Evolutionary conservation across 2,797 vertebrate genomes (phyloP).

Genomic region (Diceros bicornis): DNA sequence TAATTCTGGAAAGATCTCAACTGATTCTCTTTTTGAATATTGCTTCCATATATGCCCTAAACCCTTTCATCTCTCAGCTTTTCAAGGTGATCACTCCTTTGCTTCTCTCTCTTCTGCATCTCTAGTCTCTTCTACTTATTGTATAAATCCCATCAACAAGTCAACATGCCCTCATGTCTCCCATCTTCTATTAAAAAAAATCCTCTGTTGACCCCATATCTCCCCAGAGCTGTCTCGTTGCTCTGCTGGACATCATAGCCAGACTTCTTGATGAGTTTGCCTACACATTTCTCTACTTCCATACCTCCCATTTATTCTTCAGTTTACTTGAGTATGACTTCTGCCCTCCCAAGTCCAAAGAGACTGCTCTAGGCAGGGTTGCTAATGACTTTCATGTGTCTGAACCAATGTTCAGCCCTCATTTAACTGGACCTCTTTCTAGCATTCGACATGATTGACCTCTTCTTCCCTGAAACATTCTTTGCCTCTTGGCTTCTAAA

Average conservation of each 20-base stretch:
- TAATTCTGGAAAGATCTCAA: constrained; percentile 5
- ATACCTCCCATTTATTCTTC: not conserved
- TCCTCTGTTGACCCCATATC: not conserved
- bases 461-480: not conserved
- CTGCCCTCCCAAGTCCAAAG: not conserved
- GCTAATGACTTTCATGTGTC: not conserved
- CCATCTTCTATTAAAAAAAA: not conserved
- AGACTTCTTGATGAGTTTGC: not conserved
- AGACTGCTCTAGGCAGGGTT: not conserved
- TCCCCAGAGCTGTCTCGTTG: not conserved
- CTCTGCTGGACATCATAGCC: not conserved
- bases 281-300: not conserved
- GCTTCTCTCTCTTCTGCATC: not conserved
- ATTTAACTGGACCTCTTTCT: not conserved
- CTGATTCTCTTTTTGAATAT: not conserved
- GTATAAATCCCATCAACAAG: not conserved
- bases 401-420: not conserved
- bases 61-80: not conserved
- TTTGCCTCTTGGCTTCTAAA: not conserved
- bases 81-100: not conserved
- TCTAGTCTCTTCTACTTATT: not conserved
- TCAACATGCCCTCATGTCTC: not conserved
- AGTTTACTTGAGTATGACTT: not conserved
- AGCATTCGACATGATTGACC: not conserved
- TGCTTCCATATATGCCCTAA: not conserved